phyloP scores from a whole-genome alignment of 1,140 invertebrate genomes.

The Drosophila pruinosa region DNA sequence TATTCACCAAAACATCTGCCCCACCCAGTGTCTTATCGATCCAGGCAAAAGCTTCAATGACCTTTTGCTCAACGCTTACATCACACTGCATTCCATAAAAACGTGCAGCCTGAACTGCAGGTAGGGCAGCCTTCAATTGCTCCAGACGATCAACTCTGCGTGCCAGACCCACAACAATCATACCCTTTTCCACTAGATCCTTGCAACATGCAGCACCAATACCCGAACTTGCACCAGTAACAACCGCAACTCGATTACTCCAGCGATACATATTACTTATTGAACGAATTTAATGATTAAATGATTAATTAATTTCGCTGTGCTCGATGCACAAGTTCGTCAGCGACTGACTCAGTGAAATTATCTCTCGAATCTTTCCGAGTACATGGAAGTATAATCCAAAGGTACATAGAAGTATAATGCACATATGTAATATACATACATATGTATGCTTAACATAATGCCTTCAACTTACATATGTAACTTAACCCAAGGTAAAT shows the following conservation, averaged over 20 bases:
- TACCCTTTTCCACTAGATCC: constrained; percentile 83
- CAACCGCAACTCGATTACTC: constrained; percentile 65
- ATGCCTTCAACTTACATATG: too few relatives aligned
- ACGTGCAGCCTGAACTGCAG: constrained; percentile 32
- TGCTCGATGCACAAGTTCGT: background rate
- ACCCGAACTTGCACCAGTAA: constrained; percentile 83
- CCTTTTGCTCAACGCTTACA: constrained; percentile 85
- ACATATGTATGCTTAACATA: too few relatives aligned
- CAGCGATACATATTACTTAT: constrained; percentile 55
- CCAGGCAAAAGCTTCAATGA: constrained; percentile 86
- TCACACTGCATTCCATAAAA: constrained; percentile 85
- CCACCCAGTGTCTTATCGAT: constrained; percentile 85
- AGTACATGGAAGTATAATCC: too few relatives aligned
- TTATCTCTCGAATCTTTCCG: too few relatives aligned
- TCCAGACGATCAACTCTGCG: constrained; percentile 84
- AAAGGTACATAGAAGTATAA: too few relatives aligned
- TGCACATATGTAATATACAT: too few relatives aligned
- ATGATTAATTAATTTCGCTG: background rate
- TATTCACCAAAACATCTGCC: constrained; percentile 88
- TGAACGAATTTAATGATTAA: background rate
- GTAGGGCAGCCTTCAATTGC: constrained; percentile 42
- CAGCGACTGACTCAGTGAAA: background rate
- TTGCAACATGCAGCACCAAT: constrained; percentile 84
- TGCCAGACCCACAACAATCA: constrained; percentile 88
- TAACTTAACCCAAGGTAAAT: too few relatives aligned